Evolutionary conservation across 2,888 invertebrate genomes (phyloP).

Genomic region (Neria commutata): DNA sequence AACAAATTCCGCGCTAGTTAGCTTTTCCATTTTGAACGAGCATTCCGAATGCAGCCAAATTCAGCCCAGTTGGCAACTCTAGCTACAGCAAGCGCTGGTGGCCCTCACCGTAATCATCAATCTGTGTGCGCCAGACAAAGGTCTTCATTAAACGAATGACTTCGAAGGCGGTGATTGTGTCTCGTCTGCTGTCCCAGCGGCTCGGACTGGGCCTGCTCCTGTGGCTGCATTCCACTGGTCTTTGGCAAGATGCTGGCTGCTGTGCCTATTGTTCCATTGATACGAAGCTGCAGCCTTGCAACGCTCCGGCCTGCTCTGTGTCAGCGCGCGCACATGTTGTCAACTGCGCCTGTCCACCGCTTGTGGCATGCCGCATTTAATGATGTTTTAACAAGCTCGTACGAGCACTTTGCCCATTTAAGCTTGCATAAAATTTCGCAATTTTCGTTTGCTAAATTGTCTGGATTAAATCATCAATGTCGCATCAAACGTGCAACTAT

Average conservation of each 20-base stretch:
- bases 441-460: neutral
- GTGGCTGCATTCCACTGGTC: neutral
- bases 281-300: too few species aligned
- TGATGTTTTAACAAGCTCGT: slow-evolving; percentile 49
- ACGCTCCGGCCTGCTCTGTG: neutral
- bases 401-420: slow-evolving; percentile 26
- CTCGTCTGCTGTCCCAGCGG: neutral
- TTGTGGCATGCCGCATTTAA: too few species aligned
- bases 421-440: neutral
- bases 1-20: too few species aligned
- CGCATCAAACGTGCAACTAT: slow-evolving; percentile 39
- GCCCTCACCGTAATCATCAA: neutral
- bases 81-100: too few species aligned
- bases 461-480: slow-evolving; percentile 51
- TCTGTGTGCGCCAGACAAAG: slow-evolving; percentile 39
- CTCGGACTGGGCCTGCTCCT: neutral
- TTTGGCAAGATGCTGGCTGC: too few species aligned
- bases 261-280: too few species aligned
- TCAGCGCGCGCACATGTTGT: neutral
- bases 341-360: neutral
- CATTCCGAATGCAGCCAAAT: too few species aligned
- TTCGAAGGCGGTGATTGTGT: slow-evolving; percentile 26
- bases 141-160: slow-evolving; percentile 56
- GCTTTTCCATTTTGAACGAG: too few species aligned
- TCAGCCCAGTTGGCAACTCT: too few species aligned